phyloP scores from a whole-genome alignment of 2,888 invertebrate genomes.

The Bombyx huttoni region DNA sequence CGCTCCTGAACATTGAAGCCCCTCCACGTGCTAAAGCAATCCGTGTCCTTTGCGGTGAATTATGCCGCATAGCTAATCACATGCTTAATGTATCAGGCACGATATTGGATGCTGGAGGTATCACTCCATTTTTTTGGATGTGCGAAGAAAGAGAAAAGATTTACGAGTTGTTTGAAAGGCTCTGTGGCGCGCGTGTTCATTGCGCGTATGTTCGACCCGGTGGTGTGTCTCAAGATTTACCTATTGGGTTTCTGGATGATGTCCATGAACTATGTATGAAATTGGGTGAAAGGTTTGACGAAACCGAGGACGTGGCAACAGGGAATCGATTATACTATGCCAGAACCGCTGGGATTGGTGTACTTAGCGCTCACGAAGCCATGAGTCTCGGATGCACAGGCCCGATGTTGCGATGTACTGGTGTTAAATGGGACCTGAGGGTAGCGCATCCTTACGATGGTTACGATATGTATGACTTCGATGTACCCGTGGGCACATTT shows the following conservation, averaged over 20 bases:
- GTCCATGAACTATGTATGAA: conserved; percentile 78
- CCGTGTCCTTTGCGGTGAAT: conserved; percentile 81
- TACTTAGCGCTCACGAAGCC: conserved; percentile 81
- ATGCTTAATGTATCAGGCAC: conserved; percentile 81
- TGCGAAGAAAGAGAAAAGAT: conserved; percentile 92
- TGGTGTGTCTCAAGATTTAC: conserved; percentile 76
- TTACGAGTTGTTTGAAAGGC: conserved; percentile 87
- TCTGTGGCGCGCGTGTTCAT: conserved; percentile 88
- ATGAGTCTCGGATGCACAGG: conserved; percentile 78
- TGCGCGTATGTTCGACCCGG: conserved; percentile 87
- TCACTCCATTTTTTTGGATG: conserved; percentile 93
- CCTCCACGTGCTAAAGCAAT: conserved; percentile 87
- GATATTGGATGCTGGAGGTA: conserved; percentile 86
- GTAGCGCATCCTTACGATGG: conserved; percentile 88
- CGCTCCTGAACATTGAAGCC: conserved; percentile 81
- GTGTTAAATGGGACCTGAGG: conserved; percentile 90
- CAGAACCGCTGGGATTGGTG: conserved; percentile 82
- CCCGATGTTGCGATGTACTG: conserved; percentile 84
- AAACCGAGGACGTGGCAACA: conserved; percentile 85
- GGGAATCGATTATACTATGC: conserved; percentile 77
- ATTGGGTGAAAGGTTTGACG: conserved; percentile 83
- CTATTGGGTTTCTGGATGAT: conserved; percentile 82
- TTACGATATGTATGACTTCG: conserved; percentile 86
- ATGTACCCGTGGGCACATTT: conserved; percentile 83
- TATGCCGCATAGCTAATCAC: conserved; percentile 86